Evolutionary conservation across 2,797 vertebrate species (phyloP), one percentile per base, ranked within the genome.

Genomic region (Sebastes baramenuke): DNA sequence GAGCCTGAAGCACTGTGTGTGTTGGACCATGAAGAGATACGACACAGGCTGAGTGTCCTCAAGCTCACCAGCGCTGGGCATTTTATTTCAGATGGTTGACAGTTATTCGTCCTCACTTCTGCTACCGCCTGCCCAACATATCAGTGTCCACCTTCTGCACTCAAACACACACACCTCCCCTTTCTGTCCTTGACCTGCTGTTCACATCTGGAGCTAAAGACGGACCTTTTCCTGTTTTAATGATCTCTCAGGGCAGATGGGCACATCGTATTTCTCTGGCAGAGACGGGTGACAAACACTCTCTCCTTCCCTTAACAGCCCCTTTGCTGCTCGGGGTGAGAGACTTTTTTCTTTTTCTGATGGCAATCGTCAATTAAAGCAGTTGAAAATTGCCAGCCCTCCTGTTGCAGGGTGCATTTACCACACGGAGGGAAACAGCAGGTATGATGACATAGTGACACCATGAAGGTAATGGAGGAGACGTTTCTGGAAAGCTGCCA

Each of bases 281-380:
- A 73, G 49, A 79, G 52, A 52, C 68, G 4, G 61, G 20, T 59
- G 73, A 80, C 67, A 80, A 75, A 80, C 68, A 75, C 55, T 25
- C 3, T 73, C 55, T 77, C 59, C 30, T 54, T 72, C 71, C 60
- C 36, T 59, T 67, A 77, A 81, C 70, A 54, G 80, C 58, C 11
- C 20, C 18, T 72, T 56, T 65, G 56, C 75, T 71, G 18, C 78
- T 34, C 5, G 27, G 72, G 27, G 54, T 25, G 54, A 83, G 16
- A 78, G n/a, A 12, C 25, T 81, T 77, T 75, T 64, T 69, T 77
- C 72, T 60, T 71, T 61, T 13, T 3, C 38, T 68, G 77, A 73
- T 62, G 75, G 75, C 54, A 59, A 18, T 46, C 77, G 77, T 76
- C 86, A 93, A 85, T 84, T 86, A 88, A 73, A 79, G 77, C 42